Evolutionary conservation across 2,888 invertebrate genomes (phyloP).

Genomic region (Lydus trimaculatus): DNA sequence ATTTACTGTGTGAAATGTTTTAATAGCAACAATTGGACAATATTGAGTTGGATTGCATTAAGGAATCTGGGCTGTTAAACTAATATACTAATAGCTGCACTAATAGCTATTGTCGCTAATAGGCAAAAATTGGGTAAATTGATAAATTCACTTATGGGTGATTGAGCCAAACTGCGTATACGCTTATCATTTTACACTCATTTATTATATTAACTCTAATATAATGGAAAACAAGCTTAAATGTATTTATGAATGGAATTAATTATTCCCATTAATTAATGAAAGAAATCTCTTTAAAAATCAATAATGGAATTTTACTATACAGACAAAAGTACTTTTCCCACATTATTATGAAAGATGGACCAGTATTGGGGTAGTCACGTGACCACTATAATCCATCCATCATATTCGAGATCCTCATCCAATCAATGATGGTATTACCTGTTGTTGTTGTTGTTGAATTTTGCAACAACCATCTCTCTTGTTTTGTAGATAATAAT

Average conservation of each 20-base stretch:
- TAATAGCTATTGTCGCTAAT: conserved; percentile 63
- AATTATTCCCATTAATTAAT: not conserved
- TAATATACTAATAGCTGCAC: conserved; percentile 62
- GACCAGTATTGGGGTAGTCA: not conserved
- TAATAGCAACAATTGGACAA: conserved; percentile 63
- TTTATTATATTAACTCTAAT: conserved; percentile 22
- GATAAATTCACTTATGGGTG: conserved; percentile 61
- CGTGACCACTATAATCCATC: not conserved
- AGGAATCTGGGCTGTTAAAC: conserved; percentile 63
- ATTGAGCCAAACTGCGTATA: conserved; percentile 54
- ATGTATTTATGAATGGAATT: conserved; percentile 40
- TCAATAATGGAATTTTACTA: not conserved
- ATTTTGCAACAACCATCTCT: conserved; percentile 1
- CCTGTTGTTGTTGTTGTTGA: not conserved
- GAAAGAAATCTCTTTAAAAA: not conserved
- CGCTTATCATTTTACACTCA: conserved; percentile 45
- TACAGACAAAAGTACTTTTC: not conserved
- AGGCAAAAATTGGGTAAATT: conserved; percentile 64
- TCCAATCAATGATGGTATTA: not conserved
- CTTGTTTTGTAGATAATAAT: conserved; percentile 15
- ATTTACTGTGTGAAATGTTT: conserved; percentile 59
- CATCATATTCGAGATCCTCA: not conserved
- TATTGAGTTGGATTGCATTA: conserved; percentile 63
- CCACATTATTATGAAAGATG: not conserved
- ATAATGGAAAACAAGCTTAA: not conserved